Conservation (phyloP, 2,888 invertebrate genomes). For the Scrobipalpa costella region DNA sequence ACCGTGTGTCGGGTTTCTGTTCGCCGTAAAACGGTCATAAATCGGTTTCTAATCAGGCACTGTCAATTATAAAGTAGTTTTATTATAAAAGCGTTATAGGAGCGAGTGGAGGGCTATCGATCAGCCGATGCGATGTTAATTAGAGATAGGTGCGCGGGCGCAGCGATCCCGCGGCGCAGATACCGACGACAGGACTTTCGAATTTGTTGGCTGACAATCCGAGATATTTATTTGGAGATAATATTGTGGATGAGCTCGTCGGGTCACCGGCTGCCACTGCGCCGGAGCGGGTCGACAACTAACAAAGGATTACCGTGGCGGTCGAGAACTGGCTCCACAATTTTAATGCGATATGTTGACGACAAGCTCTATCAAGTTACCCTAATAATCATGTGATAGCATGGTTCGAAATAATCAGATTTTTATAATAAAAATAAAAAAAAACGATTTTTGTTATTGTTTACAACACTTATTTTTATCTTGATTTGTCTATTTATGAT, state of each 20-base stretch:
- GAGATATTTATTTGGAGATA: slow-evolving; percentile 57
- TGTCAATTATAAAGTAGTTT: slow-evolving; percentile 49
- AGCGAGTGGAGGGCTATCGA: slow-evolving; percentile 44
- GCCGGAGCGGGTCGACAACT: not conserved
- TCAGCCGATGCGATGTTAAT: slow-evolving; percentile 60
- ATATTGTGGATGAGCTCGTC: slow-evolving; percentile 28
- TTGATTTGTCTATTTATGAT: too few relatives aligned
- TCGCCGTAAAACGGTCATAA: slow-evolving; percentile 22
- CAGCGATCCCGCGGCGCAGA: slow-evolving; percentile 37
- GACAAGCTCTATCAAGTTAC: too few relatives aligned
- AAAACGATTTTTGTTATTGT: too few relatives aligned
- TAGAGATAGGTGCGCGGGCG: slow-evolving; percentile 56
- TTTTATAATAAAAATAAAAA: too few relatives aligned
- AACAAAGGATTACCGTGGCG: not conserved
- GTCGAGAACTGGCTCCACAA: not conserved
- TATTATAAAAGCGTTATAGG: slow-evolving; percentile 40
- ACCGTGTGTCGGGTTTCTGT: too few relatives aligned
- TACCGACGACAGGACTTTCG: slow-evolving; percentile 53
- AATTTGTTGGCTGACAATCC: slow-evolving; percentile 58
- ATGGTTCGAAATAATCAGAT: too few relatives aligned
- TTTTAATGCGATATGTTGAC: too few relatives aligned
- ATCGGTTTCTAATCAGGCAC: slow-evolving; percentile 44
- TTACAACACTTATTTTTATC: too few relatives aligned
- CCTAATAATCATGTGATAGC: too few relatives aligned
- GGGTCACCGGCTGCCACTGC: slow-evolving; percentile 1